A percentile compares a stretch with the other conserved stretches of the same genome.
Conservation (phyloP, 2,797 vertebrate genomes). For the Onychomys leucogaster region DNA sequence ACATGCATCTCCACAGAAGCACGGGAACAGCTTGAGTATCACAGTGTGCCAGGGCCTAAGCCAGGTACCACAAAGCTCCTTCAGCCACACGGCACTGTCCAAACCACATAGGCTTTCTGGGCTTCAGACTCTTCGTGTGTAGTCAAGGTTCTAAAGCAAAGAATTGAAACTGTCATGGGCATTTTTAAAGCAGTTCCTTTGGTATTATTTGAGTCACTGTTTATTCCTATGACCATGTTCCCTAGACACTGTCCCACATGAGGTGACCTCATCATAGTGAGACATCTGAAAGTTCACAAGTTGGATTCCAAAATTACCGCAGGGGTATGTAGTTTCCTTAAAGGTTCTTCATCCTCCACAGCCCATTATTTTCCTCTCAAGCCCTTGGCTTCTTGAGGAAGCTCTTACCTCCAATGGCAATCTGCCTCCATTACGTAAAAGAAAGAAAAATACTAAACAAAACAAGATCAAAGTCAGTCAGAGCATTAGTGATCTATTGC, state of each 20-base stretch:
- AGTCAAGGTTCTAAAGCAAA: constrained; percentile 25
- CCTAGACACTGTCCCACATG: neutral
- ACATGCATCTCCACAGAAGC: neutral
- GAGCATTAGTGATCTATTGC: neutral
- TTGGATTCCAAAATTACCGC: neutral
- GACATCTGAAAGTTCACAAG: neutral
- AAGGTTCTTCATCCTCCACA: neutral
- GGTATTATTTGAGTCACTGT: neutral
- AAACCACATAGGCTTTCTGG: constrained; percentile 20
- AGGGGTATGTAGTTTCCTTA: neutral
- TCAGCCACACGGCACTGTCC: neutral
- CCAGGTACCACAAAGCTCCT: neutral
- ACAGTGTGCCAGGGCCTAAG: neutral
- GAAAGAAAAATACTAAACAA: neutral
- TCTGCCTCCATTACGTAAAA: neutral
- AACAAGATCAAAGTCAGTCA: neutral
- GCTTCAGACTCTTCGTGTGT: constrained; percentile 21
- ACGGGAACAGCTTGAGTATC: neutral
- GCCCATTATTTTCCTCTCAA: neutral
- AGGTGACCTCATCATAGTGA: neutral
- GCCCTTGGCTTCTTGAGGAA: neutral
- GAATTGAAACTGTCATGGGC: neutral
- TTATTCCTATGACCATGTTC: neutral
- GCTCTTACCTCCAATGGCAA: neutral
- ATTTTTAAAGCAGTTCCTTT: neutral